Evolutionary conservation across 2,888 invertebrate species (phyloP), one percentile per base, ranked within the genome.

Genomic region (Punctoribates punctum): DNA sequence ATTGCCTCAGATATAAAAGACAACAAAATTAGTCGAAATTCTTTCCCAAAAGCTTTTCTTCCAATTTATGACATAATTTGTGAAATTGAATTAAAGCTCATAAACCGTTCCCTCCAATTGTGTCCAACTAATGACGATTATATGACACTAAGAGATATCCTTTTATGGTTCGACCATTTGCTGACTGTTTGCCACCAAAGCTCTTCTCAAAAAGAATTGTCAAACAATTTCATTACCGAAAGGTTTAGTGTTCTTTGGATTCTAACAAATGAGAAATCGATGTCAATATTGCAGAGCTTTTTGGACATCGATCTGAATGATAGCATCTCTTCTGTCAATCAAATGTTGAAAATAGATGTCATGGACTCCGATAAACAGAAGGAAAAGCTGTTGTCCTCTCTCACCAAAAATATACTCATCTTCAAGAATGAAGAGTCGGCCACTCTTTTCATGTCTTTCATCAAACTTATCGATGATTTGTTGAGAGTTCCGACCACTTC

Each of bases 91-190:
- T 29, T 20, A 4, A 48, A 73, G 34, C 20, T 60, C 1, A 70
- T 73, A 29, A 57, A 27, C 20, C 1, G 51, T 29, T 8, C 51
- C 1, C 25, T 34, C 0, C 17, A 25, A 13, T 48, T 48, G 70
- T 42, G 48, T 38, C 54, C 57, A 29, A 34, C 75, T 15, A 60
- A 75, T 70, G 48, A 57, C 11, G 51, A 73, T n/a, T 46, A 27
- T n/a, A 54, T 67, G 23, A 13, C 6, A 15, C 29, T 75, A 1
- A 42, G 75, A 17, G 70, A 73, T 75, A 38, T 70, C 15, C 13
- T 75, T 4, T 20, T 75, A 17, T 75, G 75, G 75, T 20, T 29
- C 23, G 20, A 72, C 38, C 75, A 73, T 15, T 42, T 75, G 23
- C 20, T 73, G 2, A 46, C n/a, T 1, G 20, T 46, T 51, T 75